Base-by-base conservation (phyloP, 2,113 vertebrate genomes). In the Nannospalax galili region DNA sequence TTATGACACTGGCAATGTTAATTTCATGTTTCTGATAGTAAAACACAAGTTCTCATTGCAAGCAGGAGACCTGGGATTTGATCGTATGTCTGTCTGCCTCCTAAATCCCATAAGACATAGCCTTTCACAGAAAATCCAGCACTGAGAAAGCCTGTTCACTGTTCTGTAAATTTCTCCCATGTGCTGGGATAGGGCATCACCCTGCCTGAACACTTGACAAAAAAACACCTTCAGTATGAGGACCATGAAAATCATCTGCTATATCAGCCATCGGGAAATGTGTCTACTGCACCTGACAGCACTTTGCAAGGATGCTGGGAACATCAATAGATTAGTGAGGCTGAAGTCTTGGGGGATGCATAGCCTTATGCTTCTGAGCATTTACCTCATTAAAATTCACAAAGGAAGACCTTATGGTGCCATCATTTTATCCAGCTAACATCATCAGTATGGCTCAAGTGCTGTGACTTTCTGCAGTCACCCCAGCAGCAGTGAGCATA, bases 341-440 rank as follows among this genome's bases (percentile, higher is more conserved):
- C 84, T 30, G 5, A 65, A 88, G 64, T 82, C 93, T 93, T 88
- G 32, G 62, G 77, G 93, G 81, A 94, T 75, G 35, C 3, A 0
- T 70, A 96, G 93, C 95, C 96, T 97, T 96, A 92, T 96, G 95
- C 94, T 95, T 92, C 85, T 96, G 93, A 95, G 78, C 95, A 93
- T 88, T 97, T 94, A 96, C 84, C 95, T 94, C 90, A 91, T 96
- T 97, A 97, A 95, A 97, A 97, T 97, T 96, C 93, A 95, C 95
- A 94, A 93, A 96, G 93, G 80, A 94, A 97, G 74, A 94, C 94
- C 97, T 97, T 88, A 95, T 96, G 95, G 93, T 93, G 92, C 96
- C 95, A 95, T 97, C 91, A 91, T 95, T 92, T 95, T 88, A 93
- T 88, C 90, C 58, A 92, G 26, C 87, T 74, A 96, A 95, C 80